Conservation (phyloP, 2,797 vertebrate genomes). For the Macrochelys suwanniensis region DNA sequence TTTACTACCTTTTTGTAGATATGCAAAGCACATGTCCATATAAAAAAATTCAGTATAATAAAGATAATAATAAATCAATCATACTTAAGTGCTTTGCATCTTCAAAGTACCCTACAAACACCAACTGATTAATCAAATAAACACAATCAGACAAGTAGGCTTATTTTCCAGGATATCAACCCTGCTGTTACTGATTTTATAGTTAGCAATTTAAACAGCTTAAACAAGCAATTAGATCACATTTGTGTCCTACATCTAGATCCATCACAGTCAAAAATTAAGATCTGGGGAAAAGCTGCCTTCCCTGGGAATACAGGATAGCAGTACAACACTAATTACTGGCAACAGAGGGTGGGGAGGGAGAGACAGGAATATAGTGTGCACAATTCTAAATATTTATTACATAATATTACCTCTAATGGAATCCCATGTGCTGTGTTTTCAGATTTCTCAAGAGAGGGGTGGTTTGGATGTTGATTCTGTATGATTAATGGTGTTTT, state of each 20-base stretch:
- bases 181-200: not conserved
- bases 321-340: not conserved
- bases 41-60: not conserved
- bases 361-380: not conserved
- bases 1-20: not conserved
- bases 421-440: not conserved
- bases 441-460: not conserved
- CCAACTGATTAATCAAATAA: not conserved
- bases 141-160: not conserved
- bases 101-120: not conserved
- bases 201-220: not conserved
- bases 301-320: not conserved
- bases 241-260: not conserved
- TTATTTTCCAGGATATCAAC: not conserved
- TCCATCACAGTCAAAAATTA: not conserved
- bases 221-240: not conserved
- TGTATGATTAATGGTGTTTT: conserved; percentile 18
- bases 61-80: not conserved
- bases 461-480: not conserved
- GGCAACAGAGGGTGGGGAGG: not conserved
- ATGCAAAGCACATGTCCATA: not conserved
- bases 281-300: not conserved
- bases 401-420: not conserved
- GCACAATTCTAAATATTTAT: not conserved
- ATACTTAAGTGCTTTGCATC: not conserved